Conservation (phyloP, 2,797 vertebrate genomes). For the Rhinichthys osculus region DNA sequence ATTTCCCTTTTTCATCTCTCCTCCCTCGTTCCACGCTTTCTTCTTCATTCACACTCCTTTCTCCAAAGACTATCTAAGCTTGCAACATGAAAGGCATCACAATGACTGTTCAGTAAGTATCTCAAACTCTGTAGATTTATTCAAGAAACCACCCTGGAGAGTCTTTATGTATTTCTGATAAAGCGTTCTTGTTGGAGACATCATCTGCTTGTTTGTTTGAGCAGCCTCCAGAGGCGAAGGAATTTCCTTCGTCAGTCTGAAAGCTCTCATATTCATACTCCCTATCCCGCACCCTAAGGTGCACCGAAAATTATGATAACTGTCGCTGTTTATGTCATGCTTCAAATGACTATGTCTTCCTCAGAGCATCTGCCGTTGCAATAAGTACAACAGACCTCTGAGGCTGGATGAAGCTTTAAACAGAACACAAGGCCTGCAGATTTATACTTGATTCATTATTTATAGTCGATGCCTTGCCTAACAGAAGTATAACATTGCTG, state of each 20-base stretch:
- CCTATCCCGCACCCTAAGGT: conserved; percentile 3
- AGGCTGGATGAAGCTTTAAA: conserved; percentile 16
- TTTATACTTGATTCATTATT: conserved; percentile 38
- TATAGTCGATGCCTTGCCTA: conserved; percentile 12
- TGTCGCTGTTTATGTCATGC: conserved; percentile 43
- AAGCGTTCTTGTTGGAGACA: conserved; percentile 40
- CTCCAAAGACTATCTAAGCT: conserved; percentile 32
- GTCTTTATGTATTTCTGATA: conserved; percentile 42
- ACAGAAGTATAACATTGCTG: conserved; percentile 18
- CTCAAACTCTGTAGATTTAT: conserved; percentile 19
- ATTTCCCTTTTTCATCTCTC: conserved; percentile 20
- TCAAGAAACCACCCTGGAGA: conserved; percentile 27
- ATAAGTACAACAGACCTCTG: conserved; percentile 27
- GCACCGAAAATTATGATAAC: conserved; percentile 47
- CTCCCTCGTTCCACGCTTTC: neutral
- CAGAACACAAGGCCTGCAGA: conserved; percentile 16
- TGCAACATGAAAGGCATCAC: conserved; percentile 24
- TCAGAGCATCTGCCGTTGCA: conserved; percentile 30
- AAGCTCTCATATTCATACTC: neutral
- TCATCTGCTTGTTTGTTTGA: conserved; percentile 49
- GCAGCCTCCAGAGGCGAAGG: conserved; percentile 30
- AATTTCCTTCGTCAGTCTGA: conserved; percentile 42
- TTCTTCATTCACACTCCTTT: conserved; percentile 26
- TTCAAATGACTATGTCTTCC: conserved; percentile 34
- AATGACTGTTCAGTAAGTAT: conserved; percentile 13